Conservation (phyloP, 2,797 vertebrate genomes). For the Pipistrellus pipistrellus region DNA sequence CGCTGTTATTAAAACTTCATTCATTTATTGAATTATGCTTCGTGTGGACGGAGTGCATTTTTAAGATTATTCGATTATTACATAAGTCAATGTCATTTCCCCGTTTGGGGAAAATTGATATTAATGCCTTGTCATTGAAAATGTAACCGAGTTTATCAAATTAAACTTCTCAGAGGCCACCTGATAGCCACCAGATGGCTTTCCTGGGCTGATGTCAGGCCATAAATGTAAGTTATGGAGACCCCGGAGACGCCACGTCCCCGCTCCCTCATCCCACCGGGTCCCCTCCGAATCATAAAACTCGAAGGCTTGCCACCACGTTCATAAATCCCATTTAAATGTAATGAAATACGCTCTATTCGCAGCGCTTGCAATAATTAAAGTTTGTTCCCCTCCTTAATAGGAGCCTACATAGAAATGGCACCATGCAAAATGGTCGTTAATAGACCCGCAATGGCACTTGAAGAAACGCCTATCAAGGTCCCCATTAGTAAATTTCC, state of each 20-base stretch:
- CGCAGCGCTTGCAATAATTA: slow-evolving; percentile 57
- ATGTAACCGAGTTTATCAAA: slow-evolving; percentile 61
- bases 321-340: slow-evolving; percentile 53
- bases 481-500: slow-evolving; percentile 80
- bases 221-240: slow-evolving; percentile 24
- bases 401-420: slow-evolving; percentile 63
- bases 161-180: slow-evolving; percentile 71
- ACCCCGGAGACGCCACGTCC: neutral
- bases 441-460: slow-evolving; percentile 54
- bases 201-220: slow-evolving; percentile 24
- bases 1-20: slow-evolving; percentile 68
- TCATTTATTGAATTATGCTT: slow-evolving; percentile 65
- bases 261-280: neutral
- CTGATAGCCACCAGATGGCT: slow-evolving; percentile 70
- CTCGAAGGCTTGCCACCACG: neutral
- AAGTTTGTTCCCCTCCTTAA: slow-evolving; percentile 36
- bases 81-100: slow-evolving; percentile 63
- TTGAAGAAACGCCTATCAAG: slow-evolving; percentile 61
- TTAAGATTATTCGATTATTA: slow-evolving; percentile 61
- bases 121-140: slow-evolving; percentile 71
- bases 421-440: slow-evolving; percentile 60
- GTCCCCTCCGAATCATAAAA: slow-evolving; percentile 44
- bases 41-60: slow-evolving; percentile 53
- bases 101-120: slow-evolving; percentile 61
- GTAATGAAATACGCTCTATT: slow-evolving; percentile 59